Evolutionary conservation across 2,888 invertebrate genomes (phyloP).

Genomic region (Agrotis clavis): DNA sequence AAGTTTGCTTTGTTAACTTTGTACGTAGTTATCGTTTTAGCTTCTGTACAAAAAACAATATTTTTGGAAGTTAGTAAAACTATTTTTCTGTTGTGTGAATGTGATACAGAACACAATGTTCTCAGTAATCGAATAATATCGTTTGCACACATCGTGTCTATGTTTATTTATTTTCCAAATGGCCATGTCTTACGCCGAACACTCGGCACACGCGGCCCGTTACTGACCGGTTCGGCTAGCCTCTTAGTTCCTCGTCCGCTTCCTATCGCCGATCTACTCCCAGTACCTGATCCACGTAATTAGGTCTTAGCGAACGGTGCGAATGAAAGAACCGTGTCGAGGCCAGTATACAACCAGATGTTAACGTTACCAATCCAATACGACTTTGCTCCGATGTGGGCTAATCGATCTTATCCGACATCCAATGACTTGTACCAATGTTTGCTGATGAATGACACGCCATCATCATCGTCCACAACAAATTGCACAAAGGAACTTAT

Average conservation of each 20-base stretch:
- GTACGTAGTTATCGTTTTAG: conserved; percentile 15
- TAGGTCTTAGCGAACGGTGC: conserved; percentile 81
- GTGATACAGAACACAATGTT: conserved; percentile 1
- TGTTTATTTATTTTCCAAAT: conserved; percentile 57
- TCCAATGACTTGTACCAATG: conserved; percentile 60
- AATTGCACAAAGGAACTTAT: conserved; percentile 45
- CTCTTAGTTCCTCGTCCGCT: conserved; percentile 75
- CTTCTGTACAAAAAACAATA: background rate
- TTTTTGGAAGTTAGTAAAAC: background rate
- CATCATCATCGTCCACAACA: conserved; percentile 58
- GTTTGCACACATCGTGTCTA: conserved; percentile 28
- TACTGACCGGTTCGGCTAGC: conserved; percentile 75
- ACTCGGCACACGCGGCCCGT: conserved; percentile 63
- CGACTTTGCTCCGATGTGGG: conserved; percentile 68
- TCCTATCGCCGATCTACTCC: conserved; percentile 81
- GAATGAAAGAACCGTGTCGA: conserved; percentile 83
- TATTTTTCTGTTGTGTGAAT: conserved; percentile 13
- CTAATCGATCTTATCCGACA: conserved; percentile 74
- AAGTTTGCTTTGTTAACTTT: conserved; percentile 28
- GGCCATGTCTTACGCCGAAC: conserved; percentile 46
- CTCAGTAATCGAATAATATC: conserved; percentile 23
- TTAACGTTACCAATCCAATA: conserved; percentile 65
- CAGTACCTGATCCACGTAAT: conserved; percentile 72
- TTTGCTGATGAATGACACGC: conserved; percentile 61
- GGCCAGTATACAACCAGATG: conserved; percentile 74